Percentiles rank a stretch among this genome's conserved stretches.
Conservation (phyloP, 2,888 invertebrate species). For the Hemithea aestivaria region DNA sequence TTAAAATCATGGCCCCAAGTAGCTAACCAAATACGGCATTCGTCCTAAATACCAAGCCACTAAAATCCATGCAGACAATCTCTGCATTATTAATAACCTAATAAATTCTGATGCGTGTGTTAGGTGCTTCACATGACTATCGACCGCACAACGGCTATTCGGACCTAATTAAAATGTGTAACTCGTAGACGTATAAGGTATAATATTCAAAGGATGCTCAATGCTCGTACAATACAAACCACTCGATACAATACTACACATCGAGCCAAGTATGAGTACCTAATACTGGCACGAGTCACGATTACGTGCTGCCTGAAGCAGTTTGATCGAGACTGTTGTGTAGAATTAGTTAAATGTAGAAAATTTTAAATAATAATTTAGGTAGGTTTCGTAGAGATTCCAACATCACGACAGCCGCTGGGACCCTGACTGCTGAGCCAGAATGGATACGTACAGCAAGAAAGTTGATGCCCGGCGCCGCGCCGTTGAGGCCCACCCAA, state of each 20-base stretch:
- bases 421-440: too few relatives aligned
- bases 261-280: constrained; percentile 22
- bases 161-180: constrained; percentile 60
- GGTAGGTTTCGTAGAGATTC: too few relatives aligned
- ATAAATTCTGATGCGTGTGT: constrained; percentile 20
- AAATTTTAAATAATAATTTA: too few relatives aligned
- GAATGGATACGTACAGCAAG: too few relatives aligned
- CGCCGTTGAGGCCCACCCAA: too few relatives aligned
- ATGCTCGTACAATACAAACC: constrained; percentile 4
- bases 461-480: too few relatives aligned
- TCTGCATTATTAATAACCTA: constrained; percentile 1
- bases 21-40: constrained; percentile 2
- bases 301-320: constrained; percentile 23
- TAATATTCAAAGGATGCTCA: constrained; percentile 32
- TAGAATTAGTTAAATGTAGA: too few relatives aligned
- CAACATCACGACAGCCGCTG: too few relatives aligned
- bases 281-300: constrained; percentile 51
- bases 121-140: constrained; percentile 26
- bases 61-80: constrained; percentile 4
- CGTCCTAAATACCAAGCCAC: constrained; percentile 2
- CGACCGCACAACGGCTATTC: constrained; percentile 40
- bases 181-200: constrained; percentile 43
- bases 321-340: too few relatives aligned
- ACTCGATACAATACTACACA: constrained; percentile 34
- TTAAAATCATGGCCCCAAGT: neutral